Percentiles rank a stretch among this genome's conserved stretches.
Evolutionary conservation across 2,888 invertebrate species (phyloP).

Genomic region (Epinotia nisella): DNA sequence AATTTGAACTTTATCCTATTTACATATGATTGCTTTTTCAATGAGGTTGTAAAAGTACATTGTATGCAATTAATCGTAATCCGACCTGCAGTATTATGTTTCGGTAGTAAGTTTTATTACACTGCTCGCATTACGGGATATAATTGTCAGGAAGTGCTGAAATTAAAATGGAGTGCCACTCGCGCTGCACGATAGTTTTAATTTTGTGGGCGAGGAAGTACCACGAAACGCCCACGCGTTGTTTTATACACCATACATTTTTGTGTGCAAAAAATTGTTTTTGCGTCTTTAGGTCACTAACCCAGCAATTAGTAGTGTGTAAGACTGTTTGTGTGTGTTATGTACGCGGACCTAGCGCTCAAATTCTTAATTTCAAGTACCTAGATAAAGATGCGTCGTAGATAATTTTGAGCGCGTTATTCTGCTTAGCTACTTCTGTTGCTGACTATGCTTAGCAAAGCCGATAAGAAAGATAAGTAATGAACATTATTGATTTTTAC

Average conservation of each 20-base stretch:
- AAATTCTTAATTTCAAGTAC: no score
- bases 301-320: no score
- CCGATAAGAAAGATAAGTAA: no score
- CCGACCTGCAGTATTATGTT: constrained; percentile 41
- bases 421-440: no score
- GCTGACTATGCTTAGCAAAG: no score
- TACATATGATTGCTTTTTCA: background rate
- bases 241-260: background rate
- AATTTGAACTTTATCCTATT: constrained; percentile 1
- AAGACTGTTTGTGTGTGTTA: no score
- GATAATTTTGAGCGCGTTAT: no score
- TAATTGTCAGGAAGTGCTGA: constrained; percentile 27
- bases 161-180: constrained; percentile 21
- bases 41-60: background rate
- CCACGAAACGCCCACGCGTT: background rate
- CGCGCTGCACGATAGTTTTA: background rate
- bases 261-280: background rate
- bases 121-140: constrained; percentile 31
- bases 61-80: constrained; percentile 56
- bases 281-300: background rate
- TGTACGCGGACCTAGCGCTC: no score
- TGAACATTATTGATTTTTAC: no score
- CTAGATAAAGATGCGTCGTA: no score
- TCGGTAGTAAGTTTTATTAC: constrained; percentile 37
- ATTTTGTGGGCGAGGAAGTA: background rate